Conservation (phyloP, 2,888 invertebrate species). For the Melipona bicolor region DNA sequence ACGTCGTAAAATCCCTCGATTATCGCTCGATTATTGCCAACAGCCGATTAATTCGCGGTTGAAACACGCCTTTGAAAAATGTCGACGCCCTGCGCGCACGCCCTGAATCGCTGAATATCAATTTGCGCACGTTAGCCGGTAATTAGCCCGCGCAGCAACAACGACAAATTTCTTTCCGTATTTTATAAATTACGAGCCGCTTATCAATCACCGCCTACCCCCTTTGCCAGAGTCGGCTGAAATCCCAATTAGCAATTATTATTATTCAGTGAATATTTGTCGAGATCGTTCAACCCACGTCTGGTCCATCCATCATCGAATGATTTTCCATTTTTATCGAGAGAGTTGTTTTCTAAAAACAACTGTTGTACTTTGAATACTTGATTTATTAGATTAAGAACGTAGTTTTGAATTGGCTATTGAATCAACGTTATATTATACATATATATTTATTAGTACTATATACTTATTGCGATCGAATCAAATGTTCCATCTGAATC, state of each 20-base stretch:
- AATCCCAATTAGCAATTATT: conserved; percentile 12
- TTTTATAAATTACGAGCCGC: conserved; percentile 4
- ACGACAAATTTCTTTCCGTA: conserved; percentile 24
- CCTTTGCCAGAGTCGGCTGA: not conserved
- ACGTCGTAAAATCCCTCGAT: conserved; percentile 44
- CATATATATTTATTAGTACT: too few species aligned
- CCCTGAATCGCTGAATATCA: conserved; percentile 37
- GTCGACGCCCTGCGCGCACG: conserved; percentile 18
- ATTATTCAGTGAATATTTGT: not conserved
- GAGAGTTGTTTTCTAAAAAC: not conserved
- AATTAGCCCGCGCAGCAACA: conserved; percentile 24
- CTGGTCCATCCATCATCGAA: not conserved
- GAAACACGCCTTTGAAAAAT: conserved; percentile 32
- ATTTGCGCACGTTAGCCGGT: conserved; percentile 15
- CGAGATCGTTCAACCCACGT: not conserved
- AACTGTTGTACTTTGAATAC: not conserved
- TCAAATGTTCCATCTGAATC: too few species aligned
- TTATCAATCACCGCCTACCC: not conserved
- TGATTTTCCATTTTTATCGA: not conserved
- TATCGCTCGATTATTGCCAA: conserved; percentile 48
- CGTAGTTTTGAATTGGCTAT: too few species aligned
- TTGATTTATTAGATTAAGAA: not conserved
- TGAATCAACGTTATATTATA: too few species aligned
- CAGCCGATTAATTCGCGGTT: conserved; percentile 9
- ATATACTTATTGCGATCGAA: too few species aligned